phyloP scores from a whole-genome alignment of 2,113 vertebrate genomes.

The Chloropsis cyanopogon region DNA sequence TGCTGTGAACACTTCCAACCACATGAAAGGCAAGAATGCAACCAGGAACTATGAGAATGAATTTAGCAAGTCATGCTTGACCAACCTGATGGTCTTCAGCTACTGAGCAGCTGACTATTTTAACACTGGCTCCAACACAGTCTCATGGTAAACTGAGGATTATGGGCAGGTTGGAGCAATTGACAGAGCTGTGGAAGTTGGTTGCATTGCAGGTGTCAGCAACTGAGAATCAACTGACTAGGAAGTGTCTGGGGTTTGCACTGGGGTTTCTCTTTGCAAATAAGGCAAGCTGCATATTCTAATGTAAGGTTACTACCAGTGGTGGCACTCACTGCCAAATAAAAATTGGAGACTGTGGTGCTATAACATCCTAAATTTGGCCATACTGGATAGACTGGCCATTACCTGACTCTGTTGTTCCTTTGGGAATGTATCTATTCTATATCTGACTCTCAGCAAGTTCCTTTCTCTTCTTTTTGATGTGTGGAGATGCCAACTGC shows the following conservation, averaged over 20 bases:
- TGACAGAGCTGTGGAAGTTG: neutral
- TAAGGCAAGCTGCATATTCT: neutral
- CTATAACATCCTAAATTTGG: neutral
- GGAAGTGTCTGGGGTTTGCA: neutral
- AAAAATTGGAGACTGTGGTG: neutral
- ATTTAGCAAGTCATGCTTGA: neutral
- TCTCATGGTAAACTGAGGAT: neutral
- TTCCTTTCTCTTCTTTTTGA: neutral
- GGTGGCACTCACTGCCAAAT: neutral
- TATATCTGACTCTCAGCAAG: neutral
- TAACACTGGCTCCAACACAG: neutral
- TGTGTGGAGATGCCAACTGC: neutral
- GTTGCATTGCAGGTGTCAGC: neutral
- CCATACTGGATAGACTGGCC: neutral
- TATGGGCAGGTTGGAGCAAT: neutral
- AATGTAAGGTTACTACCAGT: neutral
- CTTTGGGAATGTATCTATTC: neutral
- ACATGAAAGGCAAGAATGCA: neutral
- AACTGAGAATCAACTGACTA: neutral
- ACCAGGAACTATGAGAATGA: conserved; percentile 3
- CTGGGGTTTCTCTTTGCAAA: neutral
- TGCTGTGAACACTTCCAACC: neutral
- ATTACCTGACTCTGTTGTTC: neutral
- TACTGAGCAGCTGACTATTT: neutral
- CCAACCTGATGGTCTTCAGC: neutral